Evolutionary conservation across 2,888 invertebrate genomes (phyloP), one percentile per base, ranked within the genome.

Genomic region (Nycteola revayana): DNA sequence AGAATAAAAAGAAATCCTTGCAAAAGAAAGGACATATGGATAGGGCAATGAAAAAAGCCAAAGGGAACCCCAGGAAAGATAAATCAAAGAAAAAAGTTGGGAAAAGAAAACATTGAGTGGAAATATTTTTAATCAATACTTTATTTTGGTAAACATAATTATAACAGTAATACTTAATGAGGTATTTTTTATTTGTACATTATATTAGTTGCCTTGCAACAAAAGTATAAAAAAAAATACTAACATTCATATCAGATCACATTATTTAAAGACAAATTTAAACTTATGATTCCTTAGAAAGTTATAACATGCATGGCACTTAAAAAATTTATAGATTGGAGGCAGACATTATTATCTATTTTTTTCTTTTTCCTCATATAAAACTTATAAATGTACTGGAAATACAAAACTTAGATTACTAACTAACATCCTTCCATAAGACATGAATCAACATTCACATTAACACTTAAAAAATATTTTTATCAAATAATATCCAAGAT

Each of bases 1-100:
- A 92, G 50, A 94, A 94, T 65, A 93, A 90, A 55, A 95, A 94
- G 71, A 92, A 92, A 65, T 89, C 92, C 0, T 69, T 68, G 21
- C 80, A 81, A 41, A 86, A 82, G 60, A 83, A 83, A 54, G 65
- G 67, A 5, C 72, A 72, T 10, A 70, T 61, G 77, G 35, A 86
- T 49, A 81, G 80, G 42, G 7, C 27, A 34, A 18, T 18, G 25
- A 18, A 43, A 57, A 63, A 52, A 45, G 33, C 26, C 20, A 49
- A 65, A 46, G 53, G 49, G 32, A 66, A 75, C 28, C 60, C 60
- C 34, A 68, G 72, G 14, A 90, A 87, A 54, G 80, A 80, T 41
- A 75, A 82, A 49, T 70, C 80, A 43, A 89, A 84, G 65, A 83
- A 75, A 48, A 77, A 71, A 57, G 53, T 56, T 55, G 76, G 77